Evolutionary conservation across 2,113 vertebrate genomes (phyloP), one percentile per base, ranked within the genome.

Genomic region (Acanthisitta chloris): DNA sequence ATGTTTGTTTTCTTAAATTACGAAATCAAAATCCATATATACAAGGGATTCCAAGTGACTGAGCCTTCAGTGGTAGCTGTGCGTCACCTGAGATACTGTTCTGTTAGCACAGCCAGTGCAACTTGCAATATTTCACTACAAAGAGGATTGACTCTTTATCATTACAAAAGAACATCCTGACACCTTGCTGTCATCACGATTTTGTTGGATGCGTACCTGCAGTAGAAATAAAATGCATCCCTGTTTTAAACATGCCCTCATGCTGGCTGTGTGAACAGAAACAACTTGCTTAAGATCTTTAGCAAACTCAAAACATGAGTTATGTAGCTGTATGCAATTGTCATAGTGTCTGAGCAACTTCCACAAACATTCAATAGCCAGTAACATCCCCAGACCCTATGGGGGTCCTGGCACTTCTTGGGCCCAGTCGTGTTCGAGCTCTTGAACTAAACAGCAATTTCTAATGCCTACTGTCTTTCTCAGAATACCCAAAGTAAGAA

Each of bases 401-500:
- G 2, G 21, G 42, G 14, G 9, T 26, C 65, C 57, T 83, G 54
- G 54, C 34, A 38, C 36, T 79, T 89, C 59, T 57, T 23, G 3
- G 7, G 45, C 36, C 38, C 38, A 33, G 31, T 46, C 0, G 0
- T 51, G 48, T n/a, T 86, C 36, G 34, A 87, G 36, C 33, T 79
- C 74, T 82, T 86, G 69, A 86, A 54, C 46, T 51, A 42, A 62
- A 28, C 25, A 69, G 29, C 13, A 61, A 6, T 54, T 90, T 57
- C 55, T 88, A 33, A 43, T 0, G 11, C 19, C 10, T 70, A 42
- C 48, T 71, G 26, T 59, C 51, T 21, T 59, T 40, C 45, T 81
- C 0, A 0, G 51, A 79, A 59, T 45, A 65, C n/a, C 73, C 38
- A 70, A 88, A 83, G 31, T 0, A 0, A 66, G 71, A 88, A 88